Base-by-base conservation (phyloP, 2,797 vertebrate species). In the Anguilla pacifica region DNA sequence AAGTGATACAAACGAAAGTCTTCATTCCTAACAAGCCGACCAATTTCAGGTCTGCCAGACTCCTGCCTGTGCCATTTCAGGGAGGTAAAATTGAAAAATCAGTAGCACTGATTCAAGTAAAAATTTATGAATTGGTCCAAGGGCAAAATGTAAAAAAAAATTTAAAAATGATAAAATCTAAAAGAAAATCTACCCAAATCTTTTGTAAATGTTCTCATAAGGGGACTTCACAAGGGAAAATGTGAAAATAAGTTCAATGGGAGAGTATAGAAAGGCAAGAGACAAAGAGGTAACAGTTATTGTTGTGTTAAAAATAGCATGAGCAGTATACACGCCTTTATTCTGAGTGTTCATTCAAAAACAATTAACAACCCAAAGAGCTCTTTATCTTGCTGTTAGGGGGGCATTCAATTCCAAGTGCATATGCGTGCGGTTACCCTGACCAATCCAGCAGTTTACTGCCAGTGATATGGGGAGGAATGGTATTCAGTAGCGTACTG, bases 1-100 rank as follows among this genome's bases (percentile, higher is more conserved):
- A 49, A 82, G 83, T 86, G 86, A 87, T 85, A 84, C 86, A 83
- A 86, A 89, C 35, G 86, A 88, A 70, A 59, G 79, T 43, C 70
- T 5, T 89, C 64, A 87, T 89, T 49, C 84, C 74, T 28, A 82
- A 87, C 46, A 86, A 89, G 89, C 59, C 72, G 89, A 85, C 91
- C 91, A 49, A 89, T 86, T 83, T 85, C 77, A 82, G 43, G 43
- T 82, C 22, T 11, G 17, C 25, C 43, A 82, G 43, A n/a, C 90
- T 84, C 85, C 46, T 74, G 83, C 51, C 55, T 25, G 55, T 22
- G 43, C 28, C 72, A 86, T 85, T 90, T 88, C 43, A 46, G 86
- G 87, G 77, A 70, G 64, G 10, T 3, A 31, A 28, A 11, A 28
- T 31, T 22, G 87, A 57, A 43, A 22, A 86, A 67, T 90, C 53